Evolutionary conservation across 1,140 invertebrate genomes (phyloP).

Genomic region (Scaptodrosophila lebanonensis): DNA sequence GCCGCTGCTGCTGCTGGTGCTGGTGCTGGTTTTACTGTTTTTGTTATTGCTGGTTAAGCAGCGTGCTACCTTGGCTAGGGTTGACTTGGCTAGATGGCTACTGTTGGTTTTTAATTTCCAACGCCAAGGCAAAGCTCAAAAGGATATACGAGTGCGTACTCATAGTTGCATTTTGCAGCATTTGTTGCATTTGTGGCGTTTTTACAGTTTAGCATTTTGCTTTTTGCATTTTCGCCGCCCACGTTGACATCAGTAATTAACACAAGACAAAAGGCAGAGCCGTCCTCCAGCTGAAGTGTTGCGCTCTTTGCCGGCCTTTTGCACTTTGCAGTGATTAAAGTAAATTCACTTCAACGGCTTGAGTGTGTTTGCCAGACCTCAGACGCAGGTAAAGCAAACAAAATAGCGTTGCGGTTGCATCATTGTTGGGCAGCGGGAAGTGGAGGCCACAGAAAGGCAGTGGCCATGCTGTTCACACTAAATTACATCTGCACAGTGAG

Average conservation of each 20-base stretch:
- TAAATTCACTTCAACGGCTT: constrained; percentile 70
- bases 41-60: constrained; percentile 68
- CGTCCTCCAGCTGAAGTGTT: constrained; percentile 60
- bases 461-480: constrained; percentile 20
- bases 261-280: constrained; percentile 66
- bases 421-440: too few species aligned
- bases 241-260: constrained; percentile 72
- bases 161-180: constrained; percentile 50
- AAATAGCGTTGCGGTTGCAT: constrained; percentile 29
- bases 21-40: too few species aligned
- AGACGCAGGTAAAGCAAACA: constrained; percentile 63
- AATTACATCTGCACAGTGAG: constrained; percentile 23
- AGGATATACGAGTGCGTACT: constrained; percentile 68
- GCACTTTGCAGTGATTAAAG: constrained; percentile 68
- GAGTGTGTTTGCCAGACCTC: constrained; percentile 17
- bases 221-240: too few species aligned
- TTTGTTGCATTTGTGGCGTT: too few species aligned
- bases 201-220: too few species aligned
- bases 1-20: too few species aligned
- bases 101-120: constrained; percentile 75
- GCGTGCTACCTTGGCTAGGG: not conserved
- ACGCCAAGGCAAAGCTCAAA: constrained; percentile 49
- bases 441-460: too few species aligned
- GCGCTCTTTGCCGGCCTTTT: constrained; percentile 52
- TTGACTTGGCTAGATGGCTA: constrained; percentile 59